Evolutionary conservation across 2,113 vertebrate genomes (phyloP).

Genomic region (Pelmatolapia mariae): DNA sequence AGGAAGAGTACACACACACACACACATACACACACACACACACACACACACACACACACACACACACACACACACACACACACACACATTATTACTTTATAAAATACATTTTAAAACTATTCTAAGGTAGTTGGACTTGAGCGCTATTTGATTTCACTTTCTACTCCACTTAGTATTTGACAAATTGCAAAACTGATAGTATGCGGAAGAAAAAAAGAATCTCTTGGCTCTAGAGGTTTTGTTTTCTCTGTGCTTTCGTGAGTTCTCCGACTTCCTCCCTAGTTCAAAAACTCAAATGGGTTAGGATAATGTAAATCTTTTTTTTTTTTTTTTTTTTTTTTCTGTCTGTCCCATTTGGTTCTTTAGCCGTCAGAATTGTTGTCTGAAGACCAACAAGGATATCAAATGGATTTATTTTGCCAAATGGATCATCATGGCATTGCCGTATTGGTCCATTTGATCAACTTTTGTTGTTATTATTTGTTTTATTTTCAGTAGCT

Average conservation of each 20-base stretch:
- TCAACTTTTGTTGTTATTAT: too few species aligned
- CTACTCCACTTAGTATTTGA: background rate
- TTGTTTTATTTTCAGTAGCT: too few species aligned
- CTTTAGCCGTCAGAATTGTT: too few species aligned
- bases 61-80: background rate
- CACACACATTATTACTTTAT: background rate
- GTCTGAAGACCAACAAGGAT: too few species aligned
- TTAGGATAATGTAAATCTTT: too few species aligned
- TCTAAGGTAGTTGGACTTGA: background rate
- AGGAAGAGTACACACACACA: background rate
- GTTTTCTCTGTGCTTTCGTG: background rate
- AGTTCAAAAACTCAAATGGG: background rate
- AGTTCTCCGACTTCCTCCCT: background rate
- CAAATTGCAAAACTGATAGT: background rate
- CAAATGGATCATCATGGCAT: too few species aligned
- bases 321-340: too few species aligned
- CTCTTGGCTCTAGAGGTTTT: background rate
- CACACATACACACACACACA: background rate
- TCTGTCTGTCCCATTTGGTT: too few species aligned
- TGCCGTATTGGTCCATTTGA: too few species aligned
- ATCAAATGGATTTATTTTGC: too few species aligned
- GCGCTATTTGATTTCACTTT: background rate
- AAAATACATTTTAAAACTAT: background rate
- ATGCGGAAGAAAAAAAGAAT: fast-evolving
- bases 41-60: background rate